Base-by-base conservation (phyloP, 2,113 vertebrate species). In the Apteryx owenii region DNA sequence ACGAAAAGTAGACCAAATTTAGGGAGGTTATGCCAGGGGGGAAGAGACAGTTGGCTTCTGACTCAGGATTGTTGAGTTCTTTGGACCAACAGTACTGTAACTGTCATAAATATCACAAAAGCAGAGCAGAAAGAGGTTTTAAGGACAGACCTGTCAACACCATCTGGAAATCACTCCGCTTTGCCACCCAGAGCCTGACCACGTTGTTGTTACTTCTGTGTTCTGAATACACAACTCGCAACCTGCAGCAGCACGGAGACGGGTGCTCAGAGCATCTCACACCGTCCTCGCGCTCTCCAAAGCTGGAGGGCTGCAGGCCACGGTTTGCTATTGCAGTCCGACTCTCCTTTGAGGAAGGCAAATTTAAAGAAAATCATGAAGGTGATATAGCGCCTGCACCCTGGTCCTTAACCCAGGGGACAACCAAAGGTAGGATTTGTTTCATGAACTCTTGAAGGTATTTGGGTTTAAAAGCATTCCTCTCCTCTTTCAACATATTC, bases 221-320 rank as follows among this genome's bases (percentile, higher is more conserved):
- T 82, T 94, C 88, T 65, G 87, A 85, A 88, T 56, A 42, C 60
- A 53, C 40, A 83, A 46, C 15, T 13, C 73, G 68, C 54, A 82
- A 78, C 54, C 75, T 60, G 71, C 62, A 51, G 64, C 0, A 11
- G 64, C 50, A 71, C 9, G 68, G n/a, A 44, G 53, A 75, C 33
- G 75, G 89, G 78, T 58, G 70, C 53, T 40, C 85, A 33, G 82
- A 69, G 95, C 88, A n/a, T 72, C 88, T 77, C 82, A 5, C 8
- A 0, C 33, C 5, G 44, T 26, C 85, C 91, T 46, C 1, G 0
- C 11, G 85, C 65, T 71, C 94, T 61, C 85, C 28, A 58, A 88
- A 94, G 88, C 81, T 81, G 93, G 62, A 95, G 28, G 6, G 87
- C 95, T 95, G 88, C 88, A 84, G 91, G 96, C 85, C 81, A 31